Conservation (phyloP, 2,797 vertebrate genomes). For the Falco biarmicus region DNA sequence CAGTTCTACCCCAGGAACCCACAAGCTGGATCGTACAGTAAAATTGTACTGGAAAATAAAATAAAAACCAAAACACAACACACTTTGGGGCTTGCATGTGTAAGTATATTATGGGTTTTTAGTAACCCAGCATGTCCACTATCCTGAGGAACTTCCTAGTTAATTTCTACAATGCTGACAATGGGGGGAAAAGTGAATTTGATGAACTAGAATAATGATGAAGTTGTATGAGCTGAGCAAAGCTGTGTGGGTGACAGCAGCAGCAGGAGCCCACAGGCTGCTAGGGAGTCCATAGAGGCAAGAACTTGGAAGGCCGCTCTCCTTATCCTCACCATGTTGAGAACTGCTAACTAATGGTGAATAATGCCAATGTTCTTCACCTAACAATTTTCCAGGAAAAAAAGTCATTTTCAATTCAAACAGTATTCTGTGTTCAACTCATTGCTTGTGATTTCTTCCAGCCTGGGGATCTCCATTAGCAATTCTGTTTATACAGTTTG, state of each 20-base stretch:
- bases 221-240: not conserved
- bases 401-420: conserved; percentile 17
- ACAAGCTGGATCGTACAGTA: not conserved
- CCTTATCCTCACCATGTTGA: not conserved
- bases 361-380: not conserved
- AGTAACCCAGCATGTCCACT: not conserved
- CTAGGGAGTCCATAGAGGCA: not conserved
- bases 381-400: not conserved
- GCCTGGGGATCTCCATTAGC: conserved; percentile 44
- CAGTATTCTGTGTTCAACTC: not conserved
- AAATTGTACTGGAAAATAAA: not conserved
- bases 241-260: not conserved
- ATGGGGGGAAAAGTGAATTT: not conserved
- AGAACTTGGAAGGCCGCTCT: not conserved
- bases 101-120: not conserved
- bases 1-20: not conserved
- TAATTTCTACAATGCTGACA: not conserved
- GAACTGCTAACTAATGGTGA: not conserved
- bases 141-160: not conserved
- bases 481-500: conserved; percentile 57
- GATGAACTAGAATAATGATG: not conserved
- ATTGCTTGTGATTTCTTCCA: not conserved
- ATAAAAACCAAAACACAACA: not conserved
- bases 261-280: not conserved
- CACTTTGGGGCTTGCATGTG: not conserved